Evolutionary conservation across 2,113 vertebrate species (phyloP).

Genomic region (Laticauda laticaudata): DNA sequence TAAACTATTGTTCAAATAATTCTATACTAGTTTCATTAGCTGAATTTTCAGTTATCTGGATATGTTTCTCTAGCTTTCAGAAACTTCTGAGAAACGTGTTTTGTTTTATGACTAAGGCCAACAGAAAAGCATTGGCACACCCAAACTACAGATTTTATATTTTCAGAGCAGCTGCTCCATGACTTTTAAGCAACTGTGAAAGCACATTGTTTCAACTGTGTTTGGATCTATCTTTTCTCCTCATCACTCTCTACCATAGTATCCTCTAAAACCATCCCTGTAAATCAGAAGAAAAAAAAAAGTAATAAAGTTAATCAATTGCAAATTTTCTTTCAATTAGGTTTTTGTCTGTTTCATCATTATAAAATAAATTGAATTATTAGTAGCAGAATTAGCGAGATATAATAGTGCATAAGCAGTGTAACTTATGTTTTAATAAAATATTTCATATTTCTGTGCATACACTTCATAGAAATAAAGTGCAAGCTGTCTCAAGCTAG

Average conservation of each 20-base stretch:
- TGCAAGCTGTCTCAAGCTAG: not conserved
- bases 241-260: not conserved
- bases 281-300: conserved; percentile 32
- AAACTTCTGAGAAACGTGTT: conserved; percentile 62
- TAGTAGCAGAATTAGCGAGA: not conserved
- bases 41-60: conserved; percentile 63
- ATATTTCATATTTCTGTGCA: not conserved
- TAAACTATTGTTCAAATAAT: conserved; percentile 57
- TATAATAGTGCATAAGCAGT: not conserved
- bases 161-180: conserved; percentile 58
- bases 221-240: conserved; percentile 47
- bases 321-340: not conserved
- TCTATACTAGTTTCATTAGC: conserved; percentile 37
- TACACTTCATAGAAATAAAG: not conserved
- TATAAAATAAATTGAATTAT: not conserved
- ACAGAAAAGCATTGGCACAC: conserved; percentile 61
- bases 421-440: not conserved
- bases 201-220: conserved; percentile 67
- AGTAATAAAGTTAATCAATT: not conserved
- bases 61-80: conserved; percentile 61
- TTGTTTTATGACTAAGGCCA: conserved; percentile 63
- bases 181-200: conserved; percentile 69
- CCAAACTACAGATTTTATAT: conserved; percentile 64
- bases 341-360: not conserved
- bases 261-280: conserved; percentile 17